These are phyloP conservation scores for Latrodectus elegans DNA, from an alignment of 2,888 invertebrate species.

Conservation along the genomic window DNA sequence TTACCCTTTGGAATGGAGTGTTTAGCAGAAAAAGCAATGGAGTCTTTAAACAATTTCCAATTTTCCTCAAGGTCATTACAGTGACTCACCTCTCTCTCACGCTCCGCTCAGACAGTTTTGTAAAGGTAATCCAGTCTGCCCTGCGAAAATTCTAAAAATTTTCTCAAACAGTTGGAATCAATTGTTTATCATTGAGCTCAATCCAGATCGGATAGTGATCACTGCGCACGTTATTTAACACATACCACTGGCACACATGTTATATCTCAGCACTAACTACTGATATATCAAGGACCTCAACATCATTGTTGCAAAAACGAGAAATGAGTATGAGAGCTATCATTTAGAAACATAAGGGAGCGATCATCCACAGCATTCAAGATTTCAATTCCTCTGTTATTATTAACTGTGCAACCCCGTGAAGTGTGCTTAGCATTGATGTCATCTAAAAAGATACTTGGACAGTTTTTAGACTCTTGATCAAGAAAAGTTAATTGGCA, in stretches of 20 bases:
- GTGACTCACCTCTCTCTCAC: neutral
- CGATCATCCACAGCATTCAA: neutral
- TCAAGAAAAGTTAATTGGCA: neutral
- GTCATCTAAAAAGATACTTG: neutral
- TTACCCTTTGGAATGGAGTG: slow-evolving; percentile 8
- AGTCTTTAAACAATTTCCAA: slow-evolving; percentile 9
- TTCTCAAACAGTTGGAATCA: neutral
- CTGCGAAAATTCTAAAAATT: slow-evolving; percentile 11
- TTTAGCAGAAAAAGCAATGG: slow-evolving; percentile 5
- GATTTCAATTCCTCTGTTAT: neutral
- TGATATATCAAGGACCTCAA: slow-evolving; percentile 4
- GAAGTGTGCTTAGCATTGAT: neutral
- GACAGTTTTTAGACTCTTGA: neutral
- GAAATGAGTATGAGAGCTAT: neutral
- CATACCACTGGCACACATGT: neutral
- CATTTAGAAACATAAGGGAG: too few relatives aligned
- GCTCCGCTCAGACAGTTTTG: slow-evolving; percentile 1
- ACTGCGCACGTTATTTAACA: slow-evolving; percentile 11
- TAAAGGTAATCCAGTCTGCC: neutral
- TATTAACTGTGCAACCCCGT: neutral
- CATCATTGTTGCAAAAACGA: neutral
- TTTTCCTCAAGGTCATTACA: neutral
- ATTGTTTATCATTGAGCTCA: slow-evolving; percentile 1
- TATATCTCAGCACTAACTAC: slow-evolving; percentile 10
- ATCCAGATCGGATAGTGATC: slow-evolving; percentile 13